A percentile compares a stretch with the other conserved stretches of the same genome.
Conservation (phyloP, 2,113 vertebrate genomes). For the Eurystomus gularis region DNA sequence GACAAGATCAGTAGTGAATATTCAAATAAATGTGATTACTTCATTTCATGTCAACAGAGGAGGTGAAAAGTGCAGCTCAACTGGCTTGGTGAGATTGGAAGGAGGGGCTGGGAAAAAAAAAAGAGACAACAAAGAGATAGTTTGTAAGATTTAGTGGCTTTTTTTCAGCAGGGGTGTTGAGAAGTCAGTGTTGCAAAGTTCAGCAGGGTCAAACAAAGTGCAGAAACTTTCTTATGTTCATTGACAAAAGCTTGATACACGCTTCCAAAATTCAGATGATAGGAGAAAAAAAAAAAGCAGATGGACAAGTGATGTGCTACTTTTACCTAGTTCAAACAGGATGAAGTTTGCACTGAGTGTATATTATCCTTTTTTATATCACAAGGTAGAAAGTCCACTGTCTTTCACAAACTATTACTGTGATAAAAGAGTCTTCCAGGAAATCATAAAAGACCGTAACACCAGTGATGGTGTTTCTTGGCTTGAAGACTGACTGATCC, state of each 20-base stretch:
- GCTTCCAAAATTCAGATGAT: slow-evolving; percentile 33
- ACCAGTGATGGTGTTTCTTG: slow-evolving; percentile 8
- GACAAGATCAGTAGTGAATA: slow-evolving; percentile 89
- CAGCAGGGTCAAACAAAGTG: slow-evolving; percentile 89
- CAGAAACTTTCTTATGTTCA: slow-evolving; percentile 73
- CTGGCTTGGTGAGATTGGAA: slow-evolving; percentile 73
- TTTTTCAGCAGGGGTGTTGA: slow-evolving; percentile 80
- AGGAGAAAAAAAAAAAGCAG: not conserved
- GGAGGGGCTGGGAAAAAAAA: slow-evolving; percentile 76
- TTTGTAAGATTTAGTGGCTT: slow-evolving; percentile 82
- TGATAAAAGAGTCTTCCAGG: slow-evolving; percentile 65
- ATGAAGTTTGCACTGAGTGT: not conserved
- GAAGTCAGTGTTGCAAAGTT: slow-evolving; percentile 82
- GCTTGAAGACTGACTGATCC: not conserved
- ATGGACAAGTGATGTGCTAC: slow-evolving; percentile 25
- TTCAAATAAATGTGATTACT: slow-evolving; percentile 87
- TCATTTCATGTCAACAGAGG: slow-evolving; percentile 83
- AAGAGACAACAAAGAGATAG: slow-evolving; percentile 83
- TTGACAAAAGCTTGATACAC: not conserved
- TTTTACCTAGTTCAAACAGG: slow-evolving; percentile 21
- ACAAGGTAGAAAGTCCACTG: slow-evolving; percentile 69
- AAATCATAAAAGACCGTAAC: slow-evolving; percentile 60
- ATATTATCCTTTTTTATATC: slow-evolving; percentile 44
- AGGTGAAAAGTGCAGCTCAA: slow-evolving; percentile 84
- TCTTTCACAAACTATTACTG: slow-evolving; percentile 65